Evolutionary conservation across 2,797 vertebrate genomes (phyloP).

Genomic region (Capromys pilorides): DNA sequence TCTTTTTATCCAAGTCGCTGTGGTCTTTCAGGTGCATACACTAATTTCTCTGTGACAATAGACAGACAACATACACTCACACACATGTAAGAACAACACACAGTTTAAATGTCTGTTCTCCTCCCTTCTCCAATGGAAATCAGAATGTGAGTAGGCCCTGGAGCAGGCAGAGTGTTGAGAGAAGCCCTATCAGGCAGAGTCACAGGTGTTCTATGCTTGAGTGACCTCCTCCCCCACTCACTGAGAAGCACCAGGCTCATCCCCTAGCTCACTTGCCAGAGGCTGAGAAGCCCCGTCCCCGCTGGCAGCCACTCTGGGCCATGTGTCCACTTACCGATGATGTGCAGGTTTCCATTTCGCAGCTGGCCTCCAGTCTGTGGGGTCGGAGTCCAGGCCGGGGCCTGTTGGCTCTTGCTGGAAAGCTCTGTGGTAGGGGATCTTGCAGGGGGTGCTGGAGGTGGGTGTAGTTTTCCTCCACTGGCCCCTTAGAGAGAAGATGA

Average conservation of each 20-base stretch:
- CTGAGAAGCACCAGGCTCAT: rapidly evolving
- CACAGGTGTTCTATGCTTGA: neutral
- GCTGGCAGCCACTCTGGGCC: rapidly evolving
- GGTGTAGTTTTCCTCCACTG: conserved; percentile 88
- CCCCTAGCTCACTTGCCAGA: neutral
- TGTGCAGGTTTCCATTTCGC: conserved; percentile 91
- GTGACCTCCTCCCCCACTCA: neutral
- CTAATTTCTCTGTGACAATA: neutral
- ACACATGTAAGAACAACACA: neutral
- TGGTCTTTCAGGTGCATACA: neutral
- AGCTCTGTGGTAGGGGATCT: conserved; percentile 95
- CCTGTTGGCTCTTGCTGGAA: conserved; percentile 90
- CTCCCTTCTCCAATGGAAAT: neutral
- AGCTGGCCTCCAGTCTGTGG: conserved; percentile 80
- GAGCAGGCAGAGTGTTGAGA: neutral
- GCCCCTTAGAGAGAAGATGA: conserved; percentile 76
- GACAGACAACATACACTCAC: neutral
- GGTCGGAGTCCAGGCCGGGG: conserved; percentile 82
- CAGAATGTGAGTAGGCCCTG: neutral
- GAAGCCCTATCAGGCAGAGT: neutral
- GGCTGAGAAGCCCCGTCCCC: neutral
- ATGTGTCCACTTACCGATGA: conserved; percentile 86
- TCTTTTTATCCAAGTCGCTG: neutral
- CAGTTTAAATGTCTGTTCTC: neutral
- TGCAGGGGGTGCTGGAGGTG: conserved; percentile 94